These are phyloP conservation scores for Isurus oxyrinchus DNA, from an alignment of 2,113 vertebrate genomes.

Conservation along the genomic window DNA sequence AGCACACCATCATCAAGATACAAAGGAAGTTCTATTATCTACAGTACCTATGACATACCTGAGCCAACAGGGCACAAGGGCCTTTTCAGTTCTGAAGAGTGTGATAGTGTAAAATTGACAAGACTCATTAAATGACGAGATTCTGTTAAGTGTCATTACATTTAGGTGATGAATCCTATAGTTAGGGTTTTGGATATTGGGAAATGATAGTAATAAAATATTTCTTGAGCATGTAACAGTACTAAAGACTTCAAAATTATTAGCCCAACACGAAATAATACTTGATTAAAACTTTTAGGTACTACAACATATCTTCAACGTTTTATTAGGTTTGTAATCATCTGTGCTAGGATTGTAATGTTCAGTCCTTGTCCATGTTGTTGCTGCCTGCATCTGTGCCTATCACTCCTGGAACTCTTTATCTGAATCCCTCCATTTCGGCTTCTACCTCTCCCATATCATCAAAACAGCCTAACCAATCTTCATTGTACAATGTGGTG, in stretches of 20 bases:
- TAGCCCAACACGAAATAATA: neutral
- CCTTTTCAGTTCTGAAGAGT: neutral
- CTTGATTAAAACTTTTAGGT: neutral
- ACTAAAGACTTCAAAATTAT: neutral
- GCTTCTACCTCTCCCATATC: neutral
- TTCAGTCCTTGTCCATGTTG: neutral
- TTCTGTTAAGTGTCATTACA: neutral
- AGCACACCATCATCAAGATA: conserved; percentile 65
- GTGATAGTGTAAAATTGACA: neutral
- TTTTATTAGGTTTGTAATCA: neutral
- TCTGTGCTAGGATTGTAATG: neutral
- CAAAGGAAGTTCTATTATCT: conserved; percentile 54
- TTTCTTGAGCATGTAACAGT: neutral
- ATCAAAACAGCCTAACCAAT: neutral
- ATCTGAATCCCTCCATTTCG: no score
- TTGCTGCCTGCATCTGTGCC: no score
- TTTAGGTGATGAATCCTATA: neutral
- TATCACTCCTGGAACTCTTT: neutral
- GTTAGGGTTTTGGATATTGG: no score
- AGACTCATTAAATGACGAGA: neutral
- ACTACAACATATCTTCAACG: neutral
- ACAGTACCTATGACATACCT: neutral
- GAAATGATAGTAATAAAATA: neutral
- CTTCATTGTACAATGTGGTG: neutral
- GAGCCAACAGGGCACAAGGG: neutral